Evolutionary conservation across 1,140 invertebrate species (phyloP).

Genomic region (Drosophila lacertosa): DNA sequence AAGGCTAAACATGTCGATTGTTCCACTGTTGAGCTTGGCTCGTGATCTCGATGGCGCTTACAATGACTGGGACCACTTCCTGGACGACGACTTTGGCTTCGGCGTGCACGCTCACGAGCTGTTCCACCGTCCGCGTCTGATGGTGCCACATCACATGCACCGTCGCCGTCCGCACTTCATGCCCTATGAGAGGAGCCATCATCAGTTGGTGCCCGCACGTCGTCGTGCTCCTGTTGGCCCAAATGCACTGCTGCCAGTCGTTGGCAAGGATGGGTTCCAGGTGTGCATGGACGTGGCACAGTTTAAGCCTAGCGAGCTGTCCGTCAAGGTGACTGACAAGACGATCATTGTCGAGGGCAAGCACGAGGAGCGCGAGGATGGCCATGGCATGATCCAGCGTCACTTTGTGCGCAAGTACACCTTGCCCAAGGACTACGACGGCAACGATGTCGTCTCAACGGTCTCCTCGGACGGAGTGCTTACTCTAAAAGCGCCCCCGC

Average conservation of each 20-base stretch:
- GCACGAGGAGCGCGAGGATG: conserved; percentile 88
- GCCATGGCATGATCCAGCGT: conserved; percentile 88
- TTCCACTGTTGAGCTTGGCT: conserved; percentile 71
- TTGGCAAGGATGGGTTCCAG: conserved; percentile 87
- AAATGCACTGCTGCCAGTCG: conserved; percentile 52
- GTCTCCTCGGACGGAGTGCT: conserved; percentile 91
- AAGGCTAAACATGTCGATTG: conserved; percentile 72
- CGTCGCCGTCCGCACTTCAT: conserved; percentile 45
- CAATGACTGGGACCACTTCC: conserved; percentile 55
- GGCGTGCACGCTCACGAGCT: conserved; percentile 76
- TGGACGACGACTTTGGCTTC: conserved; percentile 80
- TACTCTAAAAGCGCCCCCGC: conserved; percentile 87
- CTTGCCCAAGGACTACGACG: conserved; percentile 88
- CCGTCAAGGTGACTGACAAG: conserved; percentile 89
- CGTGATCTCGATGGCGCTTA: conserved; percentile 64
- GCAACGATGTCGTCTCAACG: conserved; percentile 87
- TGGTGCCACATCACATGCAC: conserved; percentile 45
- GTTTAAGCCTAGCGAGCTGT: conserved; percentile 90
- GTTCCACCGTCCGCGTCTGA: conserved; percentile 66
- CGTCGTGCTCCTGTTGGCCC: conserved; percentile 26
- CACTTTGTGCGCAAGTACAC: conserved; percentile 90
- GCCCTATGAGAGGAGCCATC: conserved; percentile 55
- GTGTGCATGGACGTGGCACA: conserved; percentile 88
- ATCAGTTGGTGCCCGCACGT: conserved; percentile 45
- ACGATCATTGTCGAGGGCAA: conserved; percentile 88